Percentiles rank a stretch among this genome's conserved stretches.
Conservation (phyloP, 2,888 invertebrate genomes). For the Drosophila subquinaria region DNA sequence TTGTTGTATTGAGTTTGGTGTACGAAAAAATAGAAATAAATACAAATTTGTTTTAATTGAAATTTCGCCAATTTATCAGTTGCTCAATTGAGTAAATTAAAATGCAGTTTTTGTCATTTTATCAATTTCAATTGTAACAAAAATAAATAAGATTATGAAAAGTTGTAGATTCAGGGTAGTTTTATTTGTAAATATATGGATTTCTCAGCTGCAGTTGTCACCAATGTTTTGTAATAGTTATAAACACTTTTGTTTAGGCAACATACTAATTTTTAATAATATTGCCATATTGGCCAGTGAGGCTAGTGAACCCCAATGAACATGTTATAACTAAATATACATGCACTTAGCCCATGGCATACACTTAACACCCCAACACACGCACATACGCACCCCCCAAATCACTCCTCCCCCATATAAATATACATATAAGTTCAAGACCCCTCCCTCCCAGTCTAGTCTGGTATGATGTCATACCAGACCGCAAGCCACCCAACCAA, state of each 20-base stretch:
- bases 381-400: constrained; percentile 10
- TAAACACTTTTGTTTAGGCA: background rate
- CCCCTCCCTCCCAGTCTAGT: background rate
- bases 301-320: constrained; percentile 22
- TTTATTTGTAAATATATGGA: background rate
- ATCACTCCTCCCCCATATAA: background rate
- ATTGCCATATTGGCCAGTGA: constrained; percentile 8
- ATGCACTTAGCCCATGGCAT: constrained; percentile 49
- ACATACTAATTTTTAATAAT: constrained; percentile 6
- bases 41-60: constrained; percentile 54
- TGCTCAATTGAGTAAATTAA: constrained; percentile 28
- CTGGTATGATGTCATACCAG: constrained; percentile 51
- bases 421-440: background rate
- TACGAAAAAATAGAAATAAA: constrained; percentile 65
- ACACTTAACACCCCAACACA: constrained; percentile 51
- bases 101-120: constrained; percentile 6
- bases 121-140: constrained; percentile 18
- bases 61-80: constrained; percentile 52
- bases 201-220: background rate
- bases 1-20: constrained; percentile 35
- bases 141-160: constrained; percentile 2
- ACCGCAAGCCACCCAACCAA: constrained; percentile 24
- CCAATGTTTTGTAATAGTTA: background rate
- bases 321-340: constrained; percentile 12
- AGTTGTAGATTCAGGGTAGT: background rate